phyloP scores from a whole-genome alignment of 2,888 invertebrate species.

The Leptopterna dolabrata region DNA sequence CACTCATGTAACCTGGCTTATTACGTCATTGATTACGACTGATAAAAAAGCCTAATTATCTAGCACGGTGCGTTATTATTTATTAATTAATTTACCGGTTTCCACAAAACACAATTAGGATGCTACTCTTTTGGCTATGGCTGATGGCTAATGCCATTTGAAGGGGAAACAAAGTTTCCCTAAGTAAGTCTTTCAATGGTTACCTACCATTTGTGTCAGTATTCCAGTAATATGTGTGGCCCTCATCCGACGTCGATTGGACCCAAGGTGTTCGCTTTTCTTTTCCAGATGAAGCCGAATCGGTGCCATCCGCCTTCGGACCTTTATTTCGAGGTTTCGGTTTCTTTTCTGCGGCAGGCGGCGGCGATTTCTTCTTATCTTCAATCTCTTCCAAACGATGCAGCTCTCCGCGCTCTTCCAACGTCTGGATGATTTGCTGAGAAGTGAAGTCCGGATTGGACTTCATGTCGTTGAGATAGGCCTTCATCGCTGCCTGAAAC shows the following conservation, averaged over 20 bases:
- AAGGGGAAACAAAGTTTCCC: too few species aligned
- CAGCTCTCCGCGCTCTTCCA: constrained; percentile 30
- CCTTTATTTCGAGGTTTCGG: not conserved
- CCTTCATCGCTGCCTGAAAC: constrained; percentile 81
- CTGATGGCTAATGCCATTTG: too few species aligned
- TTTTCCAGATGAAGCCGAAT: not conserved
- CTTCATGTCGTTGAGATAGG: constrained; percentile 87
- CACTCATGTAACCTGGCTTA: not conserved
- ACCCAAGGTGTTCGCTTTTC: not conserved
- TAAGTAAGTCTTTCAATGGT: too few species aligned
- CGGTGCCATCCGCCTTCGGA: not conserved
- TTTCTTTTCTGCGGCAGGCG: not conserved
- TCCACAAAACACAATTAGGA: too few species aligned
- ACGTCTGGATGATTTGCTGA: constrained; percentile 65
- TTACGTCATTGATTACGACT: too few species aligned
- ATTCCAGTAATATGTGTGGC: constrained; percentile 88
- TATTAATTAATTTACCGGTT: too few species aligned
- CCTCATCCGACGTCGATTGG: constrained; percentile 68
- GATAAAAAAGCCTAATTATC: too few species aligned
- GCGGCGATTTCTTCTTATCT: not conserved
- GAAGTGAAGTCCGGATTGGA: constrained; percentile 75
- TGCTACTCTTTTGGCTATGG: too few species aligned
- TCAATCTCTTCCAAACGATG: not conserved
- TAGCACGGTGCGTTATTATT: too few species aligned
- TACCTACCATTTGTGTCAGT: constrained; percentile 79